These are phyloP conservation scores for Craseonycteris thonglongyai DNA, from an alignment of 2,113 vertebrate species.

Conservation along the genomic window DNA sequence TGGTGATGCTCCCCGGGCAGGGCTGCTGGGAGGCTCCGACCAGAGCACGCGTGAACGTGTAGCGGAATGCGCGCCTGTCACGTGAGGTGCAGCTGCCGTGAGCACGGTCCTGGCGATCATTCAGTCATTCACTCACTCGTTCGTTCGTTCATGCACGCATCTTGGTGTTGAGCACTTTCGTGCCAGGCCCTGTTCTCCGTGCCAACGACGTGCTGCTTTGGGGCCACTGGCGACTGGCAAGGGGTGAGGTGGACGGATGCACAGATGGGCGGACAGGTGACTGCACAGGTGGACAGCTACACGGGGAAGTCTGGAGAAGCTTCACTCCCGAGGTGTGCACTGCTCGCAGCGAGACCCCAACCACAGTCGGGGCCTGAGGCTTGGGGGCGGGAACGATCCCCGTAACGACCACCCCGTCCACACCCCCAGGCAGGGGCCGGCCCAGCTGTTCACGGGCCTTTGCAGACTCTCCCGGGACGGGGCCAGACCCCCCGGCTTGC, in stretches of 20 bases:
- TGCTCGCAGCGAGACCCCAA: not conserved
- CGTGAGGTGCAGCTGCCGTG: not conserved
- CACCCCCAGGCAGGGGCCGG: accelerated
- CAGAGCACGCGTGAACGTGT: accelerated
- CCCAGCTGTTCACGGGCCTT: not conserved
- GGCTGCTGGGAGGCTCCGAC: not conserved
- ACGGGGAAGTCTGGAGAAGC: not conserved
- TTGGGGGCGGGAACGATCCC: too few relatives aligned
- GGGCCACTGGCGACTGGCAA: not conserved
- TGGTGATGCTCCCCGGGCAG: not conserved
- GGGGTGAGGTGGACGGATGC: not conserved
- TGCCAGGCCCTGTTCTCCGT: accelerated
- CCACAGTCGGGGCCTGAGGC: not conserved
- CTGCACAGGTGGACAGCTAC: not conserved
- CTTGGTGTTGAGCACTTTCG: accelerated
- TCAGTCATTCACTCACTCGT: not conserved
- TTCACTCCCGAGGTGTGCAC: accelerated
- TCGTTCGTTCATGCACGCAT: not conserved
- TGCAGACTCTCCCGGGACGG: not conserved
- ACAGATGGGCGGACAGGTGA: not conserved
- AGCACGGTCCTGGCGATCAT: not conserved
- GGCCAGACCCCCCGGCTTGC: not conserved
- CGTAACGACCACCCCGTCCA: accelerated
- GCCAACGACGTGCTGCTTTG: accelerated
- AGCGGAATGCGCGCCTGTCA: accelerated